Evolutionary conservation across 2,888 invertebrate species (phyloP), one percentile per base, ranked within the genome.

Genomic region (Iphiclides podalirius): DNA sequence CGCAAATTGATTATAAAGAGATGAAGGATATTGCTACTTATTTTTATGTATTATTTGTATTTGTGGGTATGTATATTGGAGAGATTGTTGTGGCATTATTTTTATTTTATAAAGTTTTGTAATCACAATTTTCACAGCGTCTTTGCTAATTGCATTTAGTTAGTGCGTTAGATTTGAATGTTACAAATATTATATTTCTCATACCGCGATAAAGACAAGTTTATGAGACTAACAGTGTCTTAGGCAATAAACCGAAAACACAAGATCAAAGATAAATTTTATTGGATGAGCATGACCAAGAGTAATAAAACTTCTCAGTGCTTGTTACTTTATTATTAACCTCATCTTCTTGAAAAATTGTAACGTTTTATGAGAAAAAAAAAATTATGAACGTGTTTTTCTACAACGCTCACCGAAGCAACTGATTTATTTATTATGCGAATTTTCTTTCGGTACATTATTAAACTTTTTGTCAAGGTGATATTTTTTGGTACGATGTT

Each of bases 231-330:
- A n/a, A n/a, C n/a, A n/a, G n/a, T 36, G 44, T 26, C 35, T 4
- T 6, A 42, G 20, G 33, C 17, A 8, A 33, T 33, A 36, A 26
- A 36, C 23, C 26, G 26, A 11, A 12, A 15, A 26, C 14, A 26
- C 36, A 36, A 36, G 23, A 36, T 44, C 44, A 44, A 44, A 44
- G 44, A 36, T 13, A 15, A 14, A 6, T 23, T 44, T 44, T 44
- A 26, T 14, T 17, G 12, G 1, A 33, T n/a, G 36, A 16, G 23
- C 26, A 44, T 23, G 26, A 44, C 23, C 43, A 11, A 16, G 20
- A 26, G 11, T 16, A 36, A 44, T 44, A 44, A 44, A 44, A 44
- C 44, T 36, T 43, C 36, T 35, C 36, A 26, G 28, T 36, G 12
- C 28, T 44, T 36, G 44, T 36, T 28, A 36, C 28, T 36, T 44